Base-by-base conservation (phyloP, 2,113 vertebrate genomes). In the Cynopterus brachyotis region DNA sequence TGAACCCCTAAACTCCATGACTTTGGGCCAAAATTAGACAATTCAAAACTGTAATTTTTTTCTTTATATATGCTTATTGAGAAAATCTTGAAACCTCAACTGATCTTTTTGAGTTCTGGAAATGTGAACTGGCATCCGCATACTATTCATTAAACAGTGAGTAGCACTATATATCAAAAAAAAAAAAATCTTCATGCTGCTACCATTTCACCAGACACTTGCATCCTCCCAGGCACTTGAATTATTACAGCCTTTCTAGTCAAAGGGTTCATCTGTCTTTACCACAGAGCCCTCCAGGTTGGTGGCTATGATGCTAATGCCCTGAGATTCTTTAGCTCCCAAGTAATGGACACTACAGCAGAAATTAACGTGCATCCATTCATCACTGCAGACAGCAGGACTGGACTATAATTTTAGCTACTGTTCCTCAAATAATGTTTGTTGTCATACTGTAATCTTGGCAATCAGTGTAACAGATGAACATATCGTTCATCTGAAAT, bases 391-490 rank as follows among this genome's bases (percentile, higher is more conserved):
- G 97, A 98, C 96, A 45, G 95, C 73, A 66, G 83, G 98, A 98
- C 96, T 84, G 98, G 98, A 98, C 98, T 98, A 96, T 92, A 97
- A 97, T 98, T 98, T 97, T 57, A 89, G 98, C 97, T 98, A 97
- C 96, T 94, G 87, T 98, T 97, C 98, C 97, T 94, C 97, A 98
- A 98, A 98, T 98, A 98, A 98, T 98, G 98, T 98, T 98, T 98
- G 98, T 97, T 98, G 98, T 98, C 96, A 37, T 87, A 97, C 98
- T 98, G 97, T 94, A 98, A 98, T 98, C 98, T 98, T 98, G 98
- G 98, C 98, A 99, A 98, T 98, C 98, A 98, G 97, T 94, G 84
- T 96, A 98, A 98, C 98, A 98, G 98, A 98, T 98, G 98, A 98
- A 98, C 98, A 98, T 98, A 98, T 98, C 97, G 91, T 98, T 98